Evolutionary conservation across 2,113 vertebrate species (phyloP).

Genomic region (Nettapus auritus): DNA sequence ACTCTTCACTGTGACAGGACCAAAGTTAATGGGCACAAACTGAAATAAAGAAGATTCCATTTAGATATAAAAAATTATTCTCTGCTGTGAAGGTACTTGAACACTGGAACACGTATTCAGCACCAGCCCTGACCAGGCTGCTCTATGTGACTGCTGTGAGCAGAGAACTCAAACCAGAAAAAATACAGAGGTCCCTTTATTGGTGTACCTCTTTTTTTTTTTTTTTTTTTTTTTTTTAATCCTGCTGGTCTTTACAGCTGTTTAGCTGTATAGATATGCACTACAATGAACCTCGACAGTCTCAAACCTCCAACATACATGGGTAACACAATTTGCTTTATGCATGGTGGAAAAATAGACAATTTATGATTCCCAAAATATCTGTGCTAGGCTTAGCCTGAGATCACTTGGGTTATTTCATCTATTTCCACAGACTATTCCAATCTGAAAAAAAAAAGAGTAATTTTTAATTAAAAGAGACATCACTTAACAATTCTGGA

Average conservation of each 20-base stretch:
- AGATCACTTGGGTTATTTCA: neutral
- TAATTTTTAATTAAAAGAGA: slow-evolving; percentile 46
- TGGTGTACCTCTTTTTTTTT: neutral
- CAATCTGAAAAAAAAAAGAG: neutral
- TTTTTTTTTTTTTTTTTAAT: neutral
- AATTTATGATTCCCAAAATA: neutral
- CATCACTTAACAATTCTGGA: neutral
- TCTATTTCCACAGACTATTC: neutral
- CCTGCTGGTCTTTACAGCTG: neutral
- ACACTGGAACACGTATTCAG: neutral
- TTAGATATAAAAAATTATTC: neutral
- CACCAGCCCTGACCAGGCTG: neutral
- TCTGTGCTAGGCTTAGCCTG: neutral
- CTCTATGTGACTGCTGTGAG: neutral
- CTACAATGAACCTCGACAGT: neutral
- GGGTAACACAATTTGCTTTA: neutral
- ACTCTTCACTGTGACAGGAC: neutral
- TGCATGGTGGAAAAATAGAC: neutral
- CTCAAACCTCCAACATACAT: neutral
- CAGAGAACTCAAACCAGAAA: neutral
- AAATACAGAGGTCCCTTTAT: neutral
- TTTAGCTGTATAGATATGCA: neutral
- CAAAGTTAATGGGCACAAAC: neutral
- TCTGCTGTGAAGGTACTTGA: neutral
- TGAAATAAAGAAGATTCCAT: neutral